A percentile compares a stretch with the other conserved stretches of the same genome.
Evolutionary conservation across 2,113 vertebrate genomes (phyloP).

Genomic region (Chloebia gouldiae): DNA sequence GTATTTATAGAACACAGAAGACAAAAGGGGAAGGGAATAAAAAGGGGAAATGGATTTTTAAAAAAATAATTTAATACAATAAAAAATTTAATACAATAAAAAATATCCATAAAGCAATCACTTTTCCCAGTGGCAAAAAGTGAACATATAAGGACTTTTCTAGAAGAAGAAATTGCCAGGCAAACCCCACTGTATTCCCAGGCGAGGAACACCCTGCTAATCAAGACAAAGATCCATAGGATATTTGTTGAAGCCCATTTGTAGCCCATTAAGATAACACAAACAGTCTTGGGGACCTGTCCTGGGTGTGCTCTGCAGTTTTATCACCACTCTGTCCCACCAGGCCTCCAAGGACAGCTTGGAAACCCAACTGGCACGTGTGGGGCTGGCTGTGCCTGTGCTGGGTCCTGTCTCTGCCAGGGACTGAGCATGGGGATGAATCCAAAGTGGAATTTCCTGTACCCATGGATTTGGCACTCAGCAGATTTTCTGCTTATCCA

Average conservation of each 20-base stretch:
- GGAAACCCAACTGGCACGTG: accelerated
- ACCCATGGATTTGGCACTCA: background rate
- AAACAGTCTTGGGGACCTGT: accelerated
- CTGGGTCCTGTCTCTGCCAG: too few relatives aligned
- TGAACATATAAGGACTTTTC: background rate
- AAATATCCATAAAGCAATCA: background rate
- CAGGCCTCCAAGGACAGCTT: background rate
- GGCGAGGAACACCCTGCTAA: background rate
- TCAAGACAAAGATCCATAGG: accelerated
- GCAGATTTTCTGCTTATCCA: background rate
- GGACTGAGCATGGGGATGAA: accelerated
- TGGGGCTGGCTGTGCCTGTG: background rate
- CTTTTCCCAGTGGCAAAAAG: background rate
- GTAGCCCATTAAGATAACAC: background rate
- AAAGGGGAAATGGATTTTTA: background rate
- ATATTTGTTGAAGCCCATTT: background rate
- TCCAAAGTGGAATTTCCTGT: background rate
- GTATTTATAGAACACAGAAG: background rate
- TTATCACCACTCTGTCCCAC: background rate
- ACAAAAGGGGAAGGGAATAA: background rate
- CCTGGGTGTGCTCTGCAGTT: background rate
- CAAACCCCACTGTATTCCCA: background rate
- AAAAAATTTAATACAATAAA: background rate
- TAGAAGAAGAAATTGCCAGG: background rate
- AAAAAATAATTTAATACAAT: background rate